phyloP scores from a whole-genome alignment of 2,888 invertebrate species.

The Miltochrista miniata region DNA sequence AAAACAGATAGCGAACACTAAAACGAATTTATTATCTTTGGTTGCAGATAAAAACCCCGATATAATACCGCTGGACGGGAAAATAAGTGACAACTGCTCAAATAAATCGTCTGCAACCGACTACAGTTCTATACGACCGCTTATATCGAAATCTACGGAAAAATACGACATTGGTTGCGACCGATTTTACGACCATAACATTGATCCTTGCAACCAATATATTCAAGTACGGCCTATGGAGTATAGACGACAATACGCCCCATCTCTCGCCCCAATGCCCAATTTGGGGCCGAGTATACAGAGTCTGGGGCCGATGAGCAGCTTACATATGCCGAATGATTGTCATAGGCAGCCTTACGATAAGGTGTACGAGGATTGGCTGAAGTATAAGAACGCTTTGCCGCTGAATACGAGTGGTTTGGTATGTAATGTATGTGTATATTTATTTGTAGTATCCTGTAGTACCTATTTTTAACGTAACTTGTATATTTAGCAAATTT shows the following conservation, averaged over 20 bases:
- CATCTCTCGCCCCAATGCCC: slow-evolving; percentile 51
- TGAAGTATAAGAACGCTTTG: slow-evolving; percentile 80
- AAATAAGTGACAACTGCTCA: slow-evolving; percentile 75
- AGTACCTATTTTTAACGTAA: no score
- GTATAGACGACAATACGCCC: slow-evolving; percentile 59
- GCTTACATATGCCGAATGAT: slow-evolving; percentile 50
- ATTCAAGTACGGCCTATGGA: slow-evolving; percentile 72
- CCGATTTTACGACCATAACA: slow-evolving; percentile 65
- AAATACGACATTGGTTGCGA: slow-evolving; percentile 72
- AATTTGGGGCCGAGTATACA: slow-evolving; percentile 61
- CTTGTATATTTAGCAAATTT: no score
- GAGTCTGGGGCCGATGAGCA: slow-evolving; percentile 49
- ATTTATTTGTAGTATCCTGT: background rate
- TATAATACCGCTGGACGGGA: slow-evolving; percentile 76
- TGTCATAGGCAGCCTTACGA: slow-evolving; percentile 68
- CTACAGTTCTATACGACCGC: slow-evolving; percentile 70
- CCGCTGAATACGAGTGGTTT: slow-evolving; percentile 73
- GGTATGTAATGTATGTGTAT: slow-evolving; percentile 53
- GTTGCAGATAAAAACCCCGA: slow-evolving; percentile 78
- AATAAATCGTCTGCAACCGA: slow-evolving; percentile 76
- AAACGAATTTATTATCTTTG: slow-evolving; percentile 24
- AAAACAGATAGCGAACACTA: slow-evolving; percentile 18
- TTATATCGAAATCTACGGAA: slow-evolving; percentile 67
- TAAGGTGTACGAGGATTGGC: slow-evolving; percentile 80
- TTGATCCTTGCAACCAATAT: slow-evolving; percentile 68